phyloP scores from a whole-genome alignment of 2,888 invertebrate species.

The Antitype chi region DNA sequence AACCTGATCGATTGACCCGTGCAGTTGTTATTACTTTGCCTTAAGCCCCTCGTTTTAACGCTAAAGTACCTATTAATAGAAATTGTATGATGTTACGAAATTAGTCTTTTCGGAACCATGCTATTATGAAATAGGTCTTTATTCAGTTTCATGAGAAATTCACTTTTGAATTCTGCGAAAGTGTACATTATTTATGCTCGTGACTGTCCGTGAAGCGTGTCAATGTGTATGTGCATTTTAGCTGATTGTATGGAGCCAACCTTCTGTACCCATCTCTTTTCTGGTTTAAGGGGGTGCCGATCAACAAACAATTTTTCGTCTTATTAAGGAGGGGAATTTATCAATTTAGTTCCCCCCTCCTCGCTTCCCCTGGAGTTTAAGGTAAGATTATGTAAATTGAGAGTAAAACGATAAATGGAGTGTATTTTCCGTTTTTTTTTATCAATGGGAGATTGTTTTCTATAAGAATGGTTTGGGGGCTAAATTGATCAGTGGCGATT shows the following conservation, averaged over 20 bases:
- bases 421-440: constrained; percentile 55
- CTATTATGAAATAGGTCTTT: too few relatives aligned
- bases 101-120: too few relatives aligned
- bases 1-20: too few relatives aligned
- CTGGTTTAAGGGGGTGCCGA: constrained; percentile 41
- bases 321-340: constrained; percentile 77
- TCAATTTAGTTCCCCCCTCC: constrained; percentile 69
- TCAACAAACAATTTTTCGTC: constrained; percentile 79
- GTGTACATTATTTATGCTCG: too few relatives aligned
- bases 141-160: background rate
- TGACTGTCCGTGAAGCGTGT: background rate
- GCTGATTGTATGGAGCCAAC: background rate
- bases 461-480: constrained; percentile 41
- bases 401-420: constrained; percentile 76
- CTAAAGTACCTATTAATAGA: too few relatives aligned
- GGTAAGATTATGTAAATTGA: constrained; percentile 81
- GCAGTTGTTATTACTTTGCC: too few relatives aligned
- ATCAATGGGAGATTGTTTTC: constrained; percentile 58
- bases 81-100: too few relatives aligned
- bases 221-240: background rate
- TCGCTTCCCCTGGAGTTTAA: constrained; percentile 65
- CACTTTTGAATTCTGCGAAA: background rate
- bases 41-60: too few relatives aligned
- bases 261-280: constrained; percentile 8
- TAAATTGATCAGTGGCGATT: constrained; percentile 51